phyloP scores from a whole-genome alignment of 2,888 invertebrate genomes.

The Xestia ashworthii region DNA sequence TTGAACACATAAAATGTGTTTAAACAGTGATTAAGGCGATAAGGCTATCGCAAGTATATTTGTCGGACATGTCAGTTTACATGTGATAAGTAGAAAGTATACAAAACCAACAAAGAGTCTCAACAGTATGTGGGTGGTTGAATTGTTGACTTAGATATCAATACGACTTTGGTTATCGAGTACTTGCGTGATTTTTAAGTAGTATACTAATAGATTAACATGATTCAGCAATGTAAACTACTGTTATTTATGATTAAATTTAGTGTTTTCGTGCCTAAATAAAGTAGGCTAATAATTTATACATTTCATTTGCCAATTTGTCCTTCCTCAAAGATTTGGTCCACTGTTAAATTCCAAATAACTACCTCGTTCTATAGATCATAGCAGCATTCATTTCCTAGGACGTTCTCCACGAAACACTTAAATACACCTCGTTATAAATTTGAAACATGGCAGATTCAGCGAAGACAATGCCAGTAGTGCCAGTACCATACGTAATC shows the following conservation, averaged over 20 bases:
- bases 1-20: constrained; percentile 36
- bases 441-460: constrained; percentile 52
- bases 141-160: constrained; percentile 34
- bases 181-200: constrained; percentile 7
- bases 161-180: constrained; percentile 16
- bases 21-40: constrained; percentile 54
- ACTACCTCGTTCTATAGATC: constrained; percentile 1
- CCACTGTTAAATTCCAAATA: background rate
- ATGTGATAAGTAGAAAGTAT: constrained; percentile 49
- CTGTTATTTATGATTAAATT: background rate
- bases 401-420: constrained; percentile 12
- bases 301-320: background rate
- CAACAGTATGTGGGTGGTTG: constrained; percentile 17
- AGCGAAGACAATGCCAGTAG: constrained; percentile 57
- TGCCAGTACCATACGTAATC: constrained; percentile 52
- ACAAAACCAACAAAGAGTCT: constrained; percentile 33
- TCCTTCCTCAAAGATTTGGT: background rate
- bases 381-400: constrained; percentile 13
- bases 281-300: background rate
- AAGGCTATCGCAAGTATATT: constrained; percentile 53
- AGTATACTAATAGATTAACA: background rate
- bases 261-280: background rate
- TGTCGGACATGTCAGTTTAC: constrained; percentile 45
- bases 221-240: background rate
- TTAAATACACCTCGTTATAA: constrained; percentile 31